phyloP scores from a whole-genome alignment of 2,888 invertebrate species.

The Rotaria sp. region DNA sequence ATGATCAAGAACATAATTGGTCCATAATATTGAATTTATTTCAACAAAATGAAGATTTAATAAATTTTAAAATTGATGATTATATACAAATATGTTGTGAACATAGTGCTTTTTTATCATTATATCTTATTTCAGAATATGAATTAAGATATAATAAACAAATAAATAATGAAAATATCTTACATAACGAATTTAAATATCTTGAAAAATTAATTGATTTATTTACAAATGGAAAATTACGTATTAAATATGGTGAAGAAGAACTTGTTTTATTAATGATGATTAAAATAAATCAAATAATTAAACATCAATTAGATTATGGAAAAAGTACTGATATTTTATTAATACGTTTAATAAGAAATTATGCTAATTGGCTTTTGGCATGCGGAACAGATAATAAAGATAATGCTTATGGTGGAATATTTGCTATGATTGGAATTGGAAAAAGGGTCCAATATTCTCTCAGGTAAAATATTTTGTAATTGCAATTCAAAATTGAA shows the following conservation, averaged over 20 bases:
- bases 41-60: neutral
- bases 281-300: constrained; percentile 4
- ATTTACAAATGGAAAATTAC: neutral
- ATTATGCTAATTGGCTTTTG: constrained; percentile 8
- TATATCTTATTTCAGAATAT: neutral
- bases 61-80: neutral
- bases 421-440: constrained; percentile 19
- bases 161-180: neutral
- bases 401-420: neutral
- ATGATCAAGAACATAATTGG: neutral
- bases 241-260: neutral
- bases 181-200: neutral
- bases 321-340: constrained; percentile 15
- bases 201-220: constrained; percentile 20
- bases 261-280: neutral
- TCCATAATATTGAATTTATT: neutral
- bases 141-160: neutral
- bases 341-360: neutral
- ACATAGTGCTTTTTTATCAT: constrained; percentile 13
- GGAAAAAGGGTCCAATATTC: constrained; percentile 22
- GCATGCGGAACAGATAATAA: neutral
- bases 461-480: too few species aligned
- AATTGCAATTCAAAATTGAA: too few species aligned
- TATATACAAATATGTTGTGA: constrained; percentile 8
- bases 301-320: constrained; percentile 19